Evolutionary conservation across 2,113 vertebrate genomes (phyloP).

Genomic region (Lasiurus borealis): DNA sequence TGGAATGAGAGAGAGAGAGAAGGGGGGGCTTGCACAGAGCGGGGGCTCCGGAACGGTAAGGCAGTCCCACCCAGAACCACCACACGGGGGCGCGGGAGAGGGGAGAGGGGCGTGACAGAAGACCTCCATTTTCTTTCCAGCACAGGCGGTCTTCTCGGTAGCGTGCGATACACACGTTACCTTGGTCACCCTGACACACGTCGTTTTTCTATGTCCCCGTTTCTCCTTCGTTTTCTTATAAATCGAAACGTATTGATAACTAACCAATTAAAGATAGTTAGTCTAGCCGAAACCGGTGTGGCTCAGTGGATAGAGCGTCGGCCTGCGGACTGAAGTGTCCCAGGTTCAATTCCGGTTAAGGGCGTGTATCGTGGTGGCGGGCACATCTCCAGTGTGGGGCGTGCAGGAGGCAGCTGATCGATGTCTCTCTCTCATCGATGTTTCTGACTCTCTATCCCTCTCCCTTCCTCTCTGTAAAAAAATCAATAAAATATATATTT

Average conservation of each 20-base stretch:
- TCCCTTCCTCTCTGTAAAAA: no score
- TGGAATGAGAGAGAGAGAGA: conserved; percentile 82
- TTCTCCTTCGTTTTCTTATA: background rate
- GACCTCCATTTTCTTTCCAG: background rate
- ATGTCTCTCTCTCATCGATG: no score
- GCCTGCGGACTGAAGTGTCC: no score
- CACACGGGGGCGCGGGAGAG: no score
- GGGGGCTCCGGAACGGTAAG: background rate
- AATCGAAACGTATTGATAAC: conserved; percentile 33
- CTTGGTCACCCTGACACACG: conserved; percentile 10
- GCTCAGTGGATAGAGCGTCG: no score
- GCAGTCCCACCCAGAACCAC: background rate
- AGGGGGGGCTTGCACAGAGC: background rate
- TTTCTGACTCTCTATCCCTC: no score
- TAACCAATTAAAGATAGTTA: conserved; percentile 53
- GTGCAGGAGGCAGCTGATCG: no score
- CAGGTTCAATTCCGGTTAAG: no score
- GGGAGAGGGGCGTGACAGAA: background rate
- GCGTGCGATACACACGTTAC: background rate
- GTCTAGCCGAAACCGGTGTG: background rate
- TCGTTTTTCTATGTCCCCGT: background rate
- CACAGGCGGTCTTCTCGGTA: background rate
- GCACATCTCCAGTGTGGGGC: no score
- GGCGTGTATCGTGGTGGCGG: no score
- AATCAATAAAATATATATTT: no score